Base-by-base conservation (phyloP, 2,113 vertebrate species). In the Trematomus loennbergii region DNA sequence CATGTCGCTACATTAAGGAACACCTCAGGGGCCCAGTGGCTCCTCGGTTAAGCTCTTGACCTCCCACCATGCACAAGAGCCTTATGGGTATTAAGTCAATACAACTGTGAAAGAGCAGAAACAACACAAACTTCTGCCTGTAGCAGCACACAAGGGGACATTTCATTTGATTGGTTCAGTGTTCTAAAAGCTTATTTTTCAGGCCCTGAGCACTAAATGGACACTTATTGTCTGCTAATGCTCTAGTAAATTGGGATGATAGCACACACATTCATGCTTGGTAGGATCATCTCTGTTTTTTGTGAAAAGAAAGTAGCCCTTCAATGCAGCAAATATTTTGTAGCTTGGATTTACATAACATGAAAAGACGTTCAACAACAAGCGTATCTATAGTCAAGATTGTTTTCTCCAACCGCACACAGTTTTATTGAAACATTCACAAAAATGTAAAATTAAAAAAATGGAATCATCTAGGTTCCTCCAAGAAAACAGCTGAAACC, bases 1-100 rank as follows among this genome's bases (percentile, higher is more conserved):
- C 69, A 63, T 12, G 59, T 55, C 45, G 22, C 33, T 13, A 58
- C 29, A 45, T 62, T 69, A 69, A 72, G 69, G 74, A 81, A 49
- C 68, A 25, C 68, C 67, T 71, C 50, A 70, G 46, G 1, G 45
- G 53, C 57, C 48, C 48, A 25, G n/a, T 20, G 48, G 63, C n/a
- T 43, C 40, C 10, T 53, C 0, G 0, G 2, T 62, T 22, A 22
- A 48, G 18, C 52, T 72, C n/a, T 22, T 64, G 20, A 79, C 29
- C 10, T 60, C 45, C 25, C 46, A 48, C 10, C 29, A 16, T 2
- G 0, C 5, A 49, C 16, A 60, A 68, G 3, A 54, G 33, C 17
- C 52, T 52, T 52, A 2, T 20, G 40, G 15, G 36, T 20, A 36
- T 22, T 48, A 15, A 12, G 17, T 40, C 25, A 15, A 50, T n/a